Evolutionary conservation across 2,888 invertebrate species (phyloP).

Genomic region (Alentia gelatinosa): DNA sequence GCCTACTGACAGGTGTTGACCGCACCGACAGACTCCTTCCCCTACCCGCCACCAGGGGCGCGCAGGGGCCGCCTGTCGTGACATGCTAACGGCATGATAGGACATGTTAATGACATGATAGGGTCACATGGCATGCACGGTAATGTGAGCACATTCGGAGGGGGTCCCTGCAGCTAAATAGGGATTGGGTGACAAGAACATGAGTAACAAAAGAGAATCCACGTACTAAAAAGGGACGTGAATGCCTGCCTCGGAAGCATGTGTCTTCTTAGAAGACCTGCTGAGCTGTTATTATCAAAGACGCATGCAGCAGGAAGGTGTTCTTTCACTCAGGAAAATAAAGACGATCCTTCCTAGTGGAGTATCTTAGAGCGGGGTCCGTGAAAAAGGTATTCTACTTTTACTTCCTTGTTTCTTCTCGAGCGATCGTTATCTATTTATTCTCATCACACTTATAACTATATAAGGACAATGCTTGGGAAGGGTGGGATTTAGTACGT

Average conservation of each 20-base stretch:
- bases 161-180: neutral
- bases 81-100: constrained; percentile 46
- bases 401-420: too few relatives aligned
- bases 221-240: neutral
- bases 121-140: neutral
- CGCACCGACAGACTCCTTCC: neutral
- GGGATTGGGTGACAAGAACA: neutral
- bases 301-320: too few relatives aligned
- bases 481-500: too few relatives aligned
- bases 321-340: too few relatives aligned
- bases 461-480: too few relatives aligned
- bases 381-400: too few relatives aligned
- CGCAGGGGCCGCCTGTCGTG: neutral
- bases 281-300: too few relatives aligned
- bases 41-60: neutral
- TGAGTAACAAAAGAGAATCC: neutral
- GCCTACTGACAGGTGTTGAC: constrained; percentile 10
- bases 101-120: constrained; percentile 47
- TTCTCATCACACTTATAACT: too few relatives aligned
- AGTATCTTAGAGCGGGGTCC: too few relatives aligned
- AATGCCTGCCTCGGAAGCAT: neutral
- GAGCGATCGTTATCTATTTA: too few relatives aligned
- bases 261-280: neutral
- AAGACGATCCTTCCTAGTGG: too few relatives aligned
- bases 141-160: neutral